These are phyloP conservation scores for Tanytarsus gracilentus DNA, from an alignment of 2,888 invertebrate genomes.

Conservation along the genomic window DNA sequence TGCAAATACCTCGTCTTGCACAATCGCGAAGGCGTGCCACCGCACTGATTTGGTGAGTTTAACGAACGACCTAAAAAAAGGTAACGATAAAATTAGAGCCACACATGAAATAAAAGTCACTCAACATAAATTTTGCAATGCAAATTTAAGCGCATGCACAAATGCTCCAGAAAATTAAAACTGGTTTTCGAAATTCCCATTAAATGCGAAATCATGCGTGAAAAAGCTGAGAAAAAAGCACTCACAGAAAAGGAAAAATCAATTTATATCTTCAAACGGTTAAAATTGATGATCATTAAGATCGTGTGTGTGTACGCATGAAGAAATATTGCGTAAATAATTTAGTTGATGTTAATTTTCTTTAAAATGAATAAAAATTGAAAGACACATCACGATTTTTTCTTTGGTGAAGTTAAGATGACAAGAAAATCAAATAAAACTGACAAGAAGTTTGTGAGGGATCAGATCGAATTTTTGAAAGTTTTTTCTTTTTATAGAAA, in stretches of 20 bases:
- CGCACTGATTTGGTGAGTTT: constrained; percentile 42
- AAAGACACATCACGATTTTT: too few relatives aligned
- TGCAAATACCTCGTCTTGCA: constrained; percentile 56
- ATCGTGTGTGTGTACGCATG: too few relatives aligned
- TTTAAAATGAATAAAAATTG: too few relatives aligned
- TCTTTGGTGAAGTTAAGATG: too few relatives aligned
- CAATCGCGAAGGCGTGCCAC: constrained; percentile 63
- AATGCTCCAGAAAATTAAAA: constrained; percentile 21
- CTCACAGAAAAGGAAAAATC: constrained; percentile 11
- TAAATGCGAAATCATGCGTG: constrained; percentile 19
- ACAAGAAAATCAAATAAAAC: too few relatives aligned
- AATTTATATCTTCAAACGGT: constrained; percentile 18
- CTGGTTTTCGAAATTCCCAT: constrained; percentile 5
- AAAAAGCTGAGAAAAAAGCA: background rate
- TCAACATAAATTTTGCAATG: constrained; percentile 8
- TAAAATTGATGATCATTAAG: too few relatives aligned
- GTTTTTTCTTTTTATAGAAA: too few relatives aligned
- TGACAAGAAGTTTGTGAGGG: too few relatives aligned
- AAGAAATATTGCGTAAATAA: too few relatives aligned
- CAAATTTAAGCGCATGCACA: background rate
- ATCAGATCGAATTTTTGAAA: too few relatives aligned
- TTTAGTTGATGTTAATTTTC: too few relatives aligned
- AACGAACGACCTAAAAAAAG: constrained; percentile 40
- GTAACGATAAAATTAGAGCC: constrained; percentile 13
- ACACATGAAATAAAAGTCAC: constrained; percentile 18